phyloP scores from a whole-genome alignment of 92 coral and sea anemone species.

The Porites evermanni region DNA sequence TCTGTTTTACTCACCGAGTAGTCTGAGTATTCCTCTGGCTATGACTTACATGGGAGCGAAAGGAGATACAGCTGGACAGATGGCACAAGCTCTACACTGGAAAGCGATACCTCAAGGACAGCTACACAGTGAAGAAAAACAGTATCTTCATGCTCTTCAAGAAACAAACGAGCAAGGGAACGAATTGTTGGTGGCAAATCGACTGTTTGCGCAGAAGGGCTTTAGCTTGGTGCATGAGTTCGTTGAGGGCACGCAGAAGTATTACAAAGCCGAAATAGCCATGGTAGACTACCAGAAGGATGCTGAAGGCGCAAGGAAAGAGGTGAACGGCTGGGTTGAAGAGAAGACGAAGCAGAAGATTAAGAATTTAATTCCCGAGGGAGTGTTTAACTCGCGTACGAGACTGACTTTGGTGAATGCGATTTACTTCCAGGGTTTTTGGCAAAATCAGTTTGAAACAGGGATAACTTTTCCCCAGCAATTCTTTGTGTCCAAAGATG shows the following conservation, averaged over 20 bases:
- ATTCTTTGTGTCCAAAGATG: slow-evolving; percentile 54
- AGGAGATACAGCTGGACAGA: slow-evolving; percentile 83
- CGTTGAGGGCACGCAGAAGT: slow-evolving; percentile 59
- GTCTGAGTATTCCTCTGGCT: slow-evolving; percentile 83
- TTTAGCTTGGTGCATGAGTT: slow-evolving; percentile 72
- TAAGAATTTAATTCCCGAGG: slow-evolving; percentile 61
- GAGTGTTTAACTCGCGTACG: slow-evolving; percentile 65
- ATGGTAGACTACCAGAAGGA: slow-evolving; percentile 80
- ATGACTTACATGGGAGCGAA: slow-evolving; percentile 94
- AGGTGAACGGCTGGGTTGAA: slow-evolving; percentile 87
- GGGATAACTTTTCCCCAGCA: slow-evolving; percentile 52
- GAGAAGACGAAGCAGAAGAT: slow-evolving; percentile 86
- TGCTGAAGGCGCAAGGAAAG: slow-evolving; percentile 73
- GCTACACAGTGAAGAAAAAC: slow-evolving; percentile 70
- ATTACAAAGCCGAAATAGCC: slow-evolving; percentile 79
- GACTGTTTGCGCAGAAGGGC: slow-evolving; percentile 78
- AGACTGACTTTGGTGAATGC: slow-evolving; percentile 85
- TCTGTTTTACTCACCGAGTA: slow-evolving; percentile 88
- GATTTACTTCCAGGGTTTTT: slow-evolving; percentile 90
- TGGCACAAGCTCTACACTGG: slow-evolving; percentile 84
- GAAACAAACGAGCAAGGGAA: slow-evolving; percentile 55
- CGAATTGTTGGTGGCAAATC: slow-evolving; percentile 78
- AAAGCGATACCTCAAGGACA: slow-evolving; percentile 48
- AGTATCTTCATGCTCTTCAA: slow-evolving; percentile 62
- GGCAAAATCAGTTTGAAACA: slow-evolving; percentile 73